Percentiles rank a stretch among this genome's conserved stretches.
Evolutionary conservation across 2,113 vertebrate species (phyloP).

Genomic region (Aptenodytes patagonicus): DNA sequence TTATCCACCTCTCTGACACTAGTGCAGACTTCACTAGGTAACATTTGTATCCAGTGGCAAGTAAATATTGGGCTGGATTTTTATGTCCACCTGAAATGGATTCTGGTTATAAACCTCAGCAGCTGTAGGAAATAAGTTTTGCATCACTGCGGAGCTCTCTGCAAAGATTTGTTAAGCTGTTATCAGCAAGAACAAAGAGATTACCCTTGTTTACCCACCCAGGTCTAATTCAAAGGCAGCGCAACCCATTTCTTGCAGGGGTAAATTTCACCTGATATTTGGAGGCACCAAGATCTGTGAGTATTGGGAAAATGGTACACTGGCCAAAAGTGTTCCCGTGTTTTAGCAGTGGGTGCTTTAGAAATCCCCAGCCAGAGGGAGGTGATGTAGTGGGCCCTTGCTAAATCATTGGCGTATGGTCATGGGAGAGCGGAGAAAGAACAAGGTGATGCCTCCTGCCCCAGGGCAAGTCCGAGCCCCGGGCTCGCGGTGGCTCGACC

Average conservation of each 20-base stretch:
- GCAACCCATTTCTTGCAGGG: neutral
- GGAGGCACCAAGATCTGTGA: neutral
- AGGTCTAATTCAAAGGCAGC: neutral
- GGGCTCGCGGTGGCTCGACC: fast-evolving
- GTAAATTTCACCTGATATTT: neutral
- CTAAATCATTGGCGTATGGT: too few species aligned
- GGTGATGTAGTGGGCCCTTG: fast-evolving
- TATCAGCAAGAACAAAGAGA: neutral
- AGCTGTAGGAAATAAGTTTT: neutral
- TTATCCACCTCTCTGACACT: constrained; percentile 82
- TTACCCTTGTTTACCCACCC: neutral
- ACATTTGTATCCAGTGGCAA: constrained; percentile 72
- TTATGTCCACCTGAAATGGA: constrained; percentile 72
- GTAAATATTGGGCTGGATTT: constrained; percentile 77
- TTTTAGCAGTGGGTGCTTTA: neutral
- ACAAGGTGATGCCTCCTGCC: neutral
- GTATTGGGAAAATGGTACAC: fast-evolving
- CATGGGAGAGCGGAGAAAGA: neutral
- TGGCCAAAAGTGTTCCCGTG: fast-evolving
- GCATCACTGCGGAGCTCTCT: neutral
- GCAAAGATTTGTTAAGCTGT: neutral
- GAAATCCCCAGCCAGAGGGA: neutral
- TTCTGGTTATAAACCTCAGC: constrained; percentile 44
- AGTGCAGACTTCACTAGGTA: constrained; percentile 77
- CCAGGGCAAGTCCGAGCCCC: fast-evolving